Percentiles rank a stretch among this genome's conserved stretches.
Evolutionary conservation across 2,888 invertebrate species (phyloP).

Genomic region (Meandrusa payeni): DNA sequence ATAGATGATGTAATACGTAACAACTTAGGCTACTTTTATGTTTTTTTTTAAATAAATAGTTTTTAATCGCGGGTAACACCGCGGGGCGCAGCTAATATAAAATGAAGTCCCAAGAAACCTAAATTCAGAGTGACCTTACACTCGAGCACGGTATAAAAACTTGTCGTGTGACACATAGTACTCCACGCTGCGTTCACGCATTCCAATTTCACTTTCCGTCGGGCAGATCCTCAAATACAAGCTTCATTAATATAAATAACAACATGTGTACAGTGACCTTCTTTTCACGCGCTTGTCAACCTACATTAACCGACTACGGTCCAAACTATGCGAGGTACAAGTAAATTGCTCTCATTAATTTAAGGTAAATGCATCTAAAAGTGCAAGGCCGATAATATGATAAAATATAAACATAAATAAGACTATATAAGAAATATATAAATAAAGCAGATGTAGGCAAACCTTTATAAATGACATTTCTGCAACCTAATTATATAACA

Average conservation of each 20-base stretch:
- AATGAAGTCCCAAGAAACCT: no score
- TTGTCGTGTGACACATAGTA: conserved; percentile 6
- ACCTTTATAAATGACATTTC: no score
- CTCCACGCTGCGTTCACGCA: conserved; percentile 12
- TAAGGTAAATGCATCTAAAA: conserved; percentile 14
- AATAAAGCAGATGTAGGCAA: no score
- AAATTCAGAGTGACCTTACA: neutral
- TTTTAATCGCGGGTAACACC: no score
- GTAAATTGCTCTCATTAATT: conserved; percentile 9
- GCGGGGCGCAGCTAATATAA: no score
- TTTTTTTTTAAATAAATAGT: no score
- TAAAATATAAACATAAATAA: no score
- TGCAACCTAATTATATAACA: no score
- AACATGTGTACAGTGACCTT: conserved; percentile 14
- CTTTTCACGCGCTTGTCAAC: conserved; percentile 4
- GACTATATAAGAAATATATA: no score
- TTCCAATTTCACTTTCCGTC: conserved; percentile 18
- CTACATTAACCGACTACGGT: conserved; percentile 5
- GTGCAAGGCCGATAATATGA: conserved; percentile 10
- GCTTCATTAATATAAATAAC: conserved; percentile 21
- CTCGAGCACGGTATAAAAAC: conserved; percentile 6
- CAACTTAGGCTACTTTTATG: no score
- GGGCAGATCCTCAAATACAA: conserved; percentile 19
- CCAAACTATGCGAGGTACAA: conserved; percentile 12
- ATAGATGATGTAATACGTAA: no score